Percentiles rank a stretch among this genome's conserved stretches.
phyloP scores from a whole-genome alignment of 2,113 vertebrate genomes.

The Dissostichus mawsoni region DNA sequence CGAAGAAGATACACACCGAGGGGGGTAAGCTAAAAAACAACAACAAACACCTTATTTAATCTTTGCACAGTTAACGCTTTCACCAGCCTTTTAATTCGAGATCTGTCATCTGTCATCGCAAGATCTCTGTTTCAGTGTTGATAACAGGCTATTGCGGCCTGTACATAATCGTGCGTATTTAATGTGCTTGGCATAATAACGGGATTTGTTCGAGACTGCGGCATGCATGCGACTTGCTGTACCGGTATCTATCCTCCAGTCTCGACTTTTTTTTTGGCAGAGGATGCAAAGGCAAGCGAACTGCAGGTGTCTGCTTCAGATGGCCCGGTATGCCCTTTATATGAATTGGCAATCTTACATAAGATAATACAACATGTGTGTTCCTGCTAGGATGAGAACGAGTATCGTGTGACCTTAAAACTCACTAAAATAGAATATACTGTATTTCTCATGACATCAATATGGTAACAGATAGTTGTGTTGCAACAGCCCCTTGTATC shows the following conservation, averaged over 20 bases:
- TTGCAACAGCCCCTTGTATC: constrained; percentile 5
- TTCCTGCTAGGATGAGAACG: background rate
- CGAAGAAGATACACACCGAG: constrained; percentile 87
- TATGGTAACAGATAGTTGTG: constrained; percentile 52
- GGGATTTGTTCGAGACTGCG: constrained; percentile 63
- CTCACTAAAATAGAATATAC: background rate
- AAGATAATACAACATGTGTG: background rate
- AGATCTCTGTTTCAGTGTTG: background rate
- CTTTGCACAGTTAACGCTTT: background rate
- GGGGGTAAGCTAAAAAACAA: constrained; percentile 79
- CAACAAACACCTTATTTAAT: background rate
- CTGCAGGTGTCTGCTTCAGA: constrained; percentile 37
- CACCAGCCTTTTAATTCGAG: background rate
- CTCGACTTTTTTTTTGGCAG: constrained; percentile 28
- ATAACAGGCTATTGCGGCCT: constrained; percentile 45
- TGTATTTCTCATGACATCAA: constrained; percentile 13
- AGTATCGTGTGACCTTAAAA: constrained; percentile 21
- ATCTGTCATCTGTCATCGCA: constrained; percentile 1
- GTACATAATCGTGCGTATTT: constrained; percentile 17
- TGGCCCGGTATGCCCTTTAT: background rate
- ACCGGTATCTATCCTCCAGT: constrained; percentile 29
- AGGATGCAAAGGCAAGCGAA: constrained; percentile 41
- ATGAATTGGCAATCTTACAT: background rate
- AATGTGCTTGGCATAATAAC: constrained; percentile 66
- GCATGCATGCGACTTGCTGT: constrained; percentile 51